Evolutionary conservation across 2,888 invertebrate genomes (phyloP).

Genomic region (Zaprionus lineosus): DNA sequence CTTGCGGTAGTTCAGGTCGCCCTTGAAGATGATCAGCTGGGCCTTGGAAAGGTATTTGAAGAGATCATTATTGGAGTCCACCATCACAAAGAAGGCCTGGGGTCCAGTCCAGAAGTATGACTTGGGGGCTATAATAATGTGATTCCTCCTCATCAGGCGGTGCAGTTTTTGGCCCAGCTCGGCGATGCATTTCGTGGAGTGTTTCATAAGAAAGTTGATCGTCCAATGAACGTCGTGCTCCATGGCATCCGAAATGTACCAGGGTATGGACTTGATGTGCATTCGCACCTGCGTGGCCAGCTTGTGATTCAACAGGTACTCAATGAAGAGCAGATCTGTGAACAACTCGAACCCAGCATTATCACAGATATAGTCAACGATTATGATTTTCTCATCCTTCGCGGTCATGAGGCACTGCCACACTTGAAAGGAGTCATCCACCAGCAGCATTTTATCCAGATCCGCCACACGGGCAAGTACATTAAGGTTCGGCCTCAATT

Average conservation of each 20-base stretch:
- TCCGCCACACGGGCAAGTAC: constrained; percentile 80
- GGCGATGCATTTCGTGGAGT: constrained; percentile 65
- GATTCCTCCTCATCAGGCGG: constrained; percentile 83
- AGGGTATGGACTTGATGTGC: constrained; percentile 94
- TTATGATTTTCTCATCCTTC: constrained; percentile 58
- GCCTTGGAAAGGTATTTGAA: constrained; percentile 88
- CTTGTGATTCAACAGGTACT: constrained; percentile 87
- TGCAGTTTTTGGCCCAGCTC: constrained; percentile 85
- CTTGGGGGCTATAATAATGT: constrained; percentile 82
- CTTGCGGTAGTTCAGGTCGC: constrained; percentile 98
- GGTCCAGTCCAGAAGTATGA: constrained; percentile 95
- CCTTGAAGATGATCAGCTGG: constrained; percentile 91
- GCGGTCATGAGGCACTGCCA: constrained; percentile 83
- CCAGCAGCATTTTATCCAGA: constrained; percentile 85
- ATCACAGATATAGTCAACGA: constrained; percentile 92
- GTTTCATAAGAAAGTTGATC: constrained; percentile 83
- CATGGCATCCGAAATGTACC: constrained; percentile 97
- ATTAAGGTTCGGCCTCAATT: constrained; percentile 15
- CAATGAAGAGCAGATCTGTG: constrained; percentile 93
- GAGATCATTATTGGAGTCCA: constrained; percentile 86
- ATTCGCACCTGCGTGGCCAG: constrained; percentile 88
- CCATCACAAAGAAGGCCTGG: constrained; percentile 90
- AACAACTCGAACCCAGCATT: constrained; percentile 97
- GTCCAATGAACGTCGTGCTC: constrained; percentile 89
- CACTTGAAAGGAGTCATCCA: constrained; percentile 85